These are phyloP conservation scores for Nibea albiflora DNA, from an alignment of 2,113 vertebrate species.

Conservation along the genomic window DNA sequence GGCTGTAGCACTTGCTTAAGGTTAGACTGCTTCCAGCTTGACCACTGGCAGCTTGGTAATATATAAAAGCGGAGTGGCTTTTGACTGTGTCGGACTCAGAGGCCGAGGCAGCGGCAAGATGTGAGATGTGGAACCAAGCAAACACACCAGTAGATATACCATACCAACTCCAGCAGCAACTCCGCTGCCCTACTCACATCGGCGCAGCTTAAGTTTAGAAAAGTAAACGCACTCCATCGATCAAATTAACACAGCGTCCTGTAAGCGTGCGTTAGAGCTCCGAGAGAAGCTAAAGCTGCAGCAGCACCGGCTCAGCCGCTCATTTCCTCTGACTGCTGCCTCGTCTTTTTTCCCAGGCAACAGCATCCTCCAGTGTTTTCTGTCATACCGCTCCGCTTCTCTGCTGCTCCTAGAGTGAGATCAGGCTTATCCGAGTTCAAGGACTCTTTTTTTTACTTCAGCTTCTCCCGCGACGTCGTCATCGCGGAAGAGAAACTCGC, in stretches of 20 bases:
- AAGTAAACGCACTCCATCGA: slow-evolving; percentile 9
- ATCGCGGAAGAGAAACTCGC: slow-evolving; percentile 1
- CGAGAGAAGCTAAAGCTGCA: slow-evolving; percentile 9
- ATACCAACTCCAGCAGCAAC: background rate
- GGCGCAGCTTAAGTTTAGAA: slow-evolving; percentile 7
- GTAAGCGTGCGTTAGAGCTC: slow-evolving; percentile 10
- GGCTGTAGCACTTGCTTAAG: background rate
- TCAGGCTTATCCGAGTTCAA: slow-evolving; percentile 46
- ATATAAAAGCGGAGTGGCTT: background rate
- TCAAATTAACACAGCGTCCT: slow-evolving; percentile 27
- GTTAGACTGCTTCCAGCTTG: background rate
- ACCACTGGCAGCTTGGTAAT: background rate
- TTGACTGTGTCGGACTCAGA: no score
- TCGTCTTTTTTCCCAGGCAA: slow-evolving; percentile 32
- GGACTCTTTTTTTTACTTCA: slow-evolving; percentile 42
- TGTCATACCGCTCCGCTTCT: slow-evolving; percentile 27
- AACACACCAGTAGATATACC: background rate
- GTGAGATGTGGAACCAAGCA: background rate
- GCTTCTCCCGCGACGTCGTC: slow-evolving; percentile 25
- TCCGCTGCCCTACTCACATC: background rate
- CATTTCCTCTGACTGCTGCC: slow-evolving; percentile 37
- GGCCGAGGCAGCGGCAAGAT: background rate
- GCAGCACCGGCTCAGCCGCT: slow-evolving; percentile 21
- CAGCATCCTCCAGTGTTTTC: slow-evolving; percentile 42
- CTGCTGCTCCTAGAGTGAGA: slow-evolving; percentile 15